Conservation (phyloP, 1,140 invertebrate genomes). For the Oryctes rhinoceros region DNA sequence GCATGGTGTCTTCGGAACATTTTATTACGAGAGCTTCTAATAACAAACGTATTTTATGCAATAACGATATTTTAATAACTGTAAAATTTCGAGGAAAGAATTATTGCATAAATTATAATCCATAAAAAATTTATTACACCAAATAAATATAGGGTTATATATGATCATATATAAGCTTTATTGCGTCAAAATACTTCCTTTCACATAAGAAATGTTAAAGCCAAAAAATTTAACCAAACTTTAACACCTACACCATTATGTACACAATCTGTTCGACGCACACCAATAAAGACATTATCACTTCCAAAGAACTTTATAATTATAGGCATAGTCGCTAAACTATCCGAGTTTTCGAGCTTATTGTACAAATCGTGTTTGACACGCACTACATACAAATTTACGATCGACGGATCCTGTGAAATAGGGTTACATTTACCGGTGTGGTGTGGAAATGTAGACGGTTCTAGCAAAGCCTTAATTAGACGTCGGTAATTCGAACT, state of each 20-base stretch:
- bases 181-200: not conserved
- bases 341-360: not conserved
- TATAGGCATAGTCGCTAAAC: not conserved
- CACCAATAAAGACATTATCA: conserved; percentile 21
- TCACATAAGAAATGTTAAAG: not conserved
- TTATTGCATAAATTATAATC: conserved; percentile 20
- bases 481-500: not conserved
- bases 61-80: too few species aligned
- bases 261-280: not conserved
- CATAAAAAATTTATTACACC: not conserved
- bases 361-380: not conserved
- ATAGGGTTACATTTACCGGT: not conserved
- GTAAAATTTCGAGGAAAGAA: not conserved
- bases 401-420: not conserved
- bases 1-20: too few species aligned
- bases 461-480: conserved; percentile 1
- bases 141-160: not conserved
- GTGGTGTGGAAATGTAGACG: not conserved
- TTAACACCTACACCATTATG: conserved; percentile 1
- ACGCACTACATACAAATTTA: not conserved
- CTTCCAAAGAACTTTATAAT: not conserved
- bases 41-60: too few species aligned
- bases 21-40: too few species aligned
- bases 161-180: not conserved
- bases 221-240: not conserved